A percentile compares a stretch with the other conserved stretches of the same genome.
Evolutionary conservation across 1,140 invertebrate genomes (phyloP).

Genomic region (Archivesica marissinica): DNA sequence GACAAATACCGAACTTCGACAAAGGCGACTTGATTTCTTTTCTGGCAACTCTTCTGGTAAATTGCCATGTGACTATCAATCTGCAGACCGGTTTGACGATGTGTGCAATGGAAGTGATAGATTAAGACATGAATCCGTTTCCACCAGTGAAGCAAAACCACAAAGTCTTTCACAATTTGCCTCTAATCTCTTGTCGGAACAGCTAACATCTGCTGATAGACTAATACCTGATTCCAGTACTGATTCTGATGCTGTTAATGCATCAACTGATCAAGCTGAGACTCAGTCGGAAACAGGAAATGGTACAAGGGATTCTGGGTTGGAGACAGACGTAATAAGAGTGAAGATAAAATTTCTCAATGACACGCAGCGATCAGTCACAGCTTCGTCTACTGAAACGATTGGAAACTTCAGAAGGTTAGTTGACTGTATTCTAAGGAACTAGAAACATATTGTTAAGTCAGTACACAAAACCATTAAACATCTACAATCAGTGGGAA

Average conservation of each 20-base stretch:
- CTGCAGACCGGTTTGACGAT: neutral
- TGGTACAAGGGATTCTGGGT: neutral
- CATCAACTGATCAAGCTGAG: neutral
- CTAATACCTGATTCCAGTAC: neutral
- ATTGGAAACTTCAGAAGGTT: constrained; percentile 95
- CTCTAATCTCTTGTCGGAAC: constrained; percentile 24
- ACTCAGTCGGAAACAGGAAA: neutral
- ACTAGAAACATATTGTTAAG: no score
- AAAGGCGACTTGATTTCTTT: constrained; percentile 48
- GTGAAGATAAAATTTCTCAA: constrained; percentile 94
- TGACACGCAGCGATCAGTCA: constrained; percentile 92
- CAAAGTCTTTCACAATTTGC: constrained; percentile 24
- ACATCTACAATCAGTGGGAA: no score
- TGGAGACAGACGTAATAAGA: constrained; percentile 85
- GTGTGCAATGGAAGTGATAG: neutral
- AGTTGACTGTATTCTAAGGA: neutral
- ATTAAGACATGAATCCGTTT: neutral
- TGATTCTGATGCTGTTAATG: neutral
- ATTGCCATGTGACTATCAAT: neutral
- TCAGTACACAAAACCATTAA: no score
- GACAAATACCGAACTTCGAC: constrained; percentile 15
- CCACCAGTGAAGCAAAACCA: neutral
- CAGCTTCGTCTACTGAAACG: constrained; percentile 89
- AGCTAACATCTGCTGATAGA: no score
- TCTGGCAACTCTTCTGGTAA: constrained; percentile 1